A percentile compares a stretch with the other conserved stretches of the same genome.
Conservation (phyloP, 2,888 invertebrate genomes). For the Cheilosia soror region DNA sequence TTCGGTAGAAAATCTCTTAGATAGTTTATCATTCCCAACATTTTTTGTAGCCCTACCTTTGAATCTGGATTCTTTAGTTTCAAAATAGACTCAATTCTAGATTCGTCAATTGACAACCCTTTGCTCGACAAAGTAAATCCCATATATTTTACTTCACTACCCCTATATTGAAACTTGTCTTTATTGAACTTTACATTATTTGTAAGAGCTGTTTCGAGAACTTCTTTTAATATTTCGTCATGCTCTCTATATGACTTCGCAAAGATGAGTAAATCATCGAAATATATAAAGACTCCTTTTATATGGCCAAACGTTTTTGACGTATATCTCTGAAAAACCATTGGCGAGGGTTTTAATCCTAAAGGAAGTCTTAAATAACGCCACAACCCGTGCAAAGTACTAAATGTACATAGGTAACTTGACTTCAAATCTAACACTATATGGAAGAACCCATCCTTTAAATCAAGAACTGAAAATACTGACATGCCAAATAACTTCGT, state of each 20-base stretch:
- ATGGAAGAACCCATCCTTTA: conserved; percentile 62
- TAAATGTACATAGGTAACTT: conserved; percentile 56
- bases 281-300: conserved; percentile 40
- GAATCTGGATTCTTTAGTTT: conserved; percentile 27
- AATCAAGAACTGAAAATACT: conserved; percentile 50
- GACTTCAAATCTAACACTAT: conserved; percentile 41
- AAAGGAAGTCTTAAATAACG: conserved; percentile 39
- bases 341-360: conserved; percentile 39
- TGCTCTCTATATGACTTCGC: conserved; percentile 48
- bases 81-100: conserved; percentile 22
- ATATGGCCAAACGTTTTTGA: conserved; percentile 53
- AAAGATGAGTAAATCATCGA: conserved; percentile 59
- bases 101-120: conserved; percentile 33
- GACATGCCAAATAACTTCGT: conserved; percentile 25
- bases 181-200: conserved; percentile 53
- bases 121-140: conserved; percentile 30
- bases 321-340: conserved; percentile 71
- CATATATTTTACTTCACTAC: conserved; percentile 35
- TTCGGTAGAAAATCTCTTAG: conserved; percentile 71
- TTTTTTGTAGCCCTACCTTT: conserved; percentile 35
- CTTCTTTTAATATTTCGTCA: conserved; percentile 70
- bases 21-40: conserved; percentile 63
- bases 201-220: conserved; percentile 25
- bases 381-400: conserved; percentile 25
- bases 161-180: conserved; percentile 38